Evolutionary conservation across 2,113 vertebrate species (phyloP).

Genomic region (cattle (Bos taurus)): ARS-UCD2.0 NC_037330.1:5225501-5226000

Average conservation of each 20-base stretch:
- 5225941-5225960: background rate
- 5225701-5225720: background rate
- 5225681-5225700: background rate
- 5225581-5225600: background rate
- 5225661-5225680: background rate
- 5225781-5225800: background rate
- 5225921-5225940: background rate
- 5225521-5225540: accelerated
- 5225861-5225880: background rate
- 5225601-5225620: background rate
- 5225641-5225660: background rate
- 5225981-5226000: no score
- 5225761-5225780: background rate
- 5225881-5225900: background rate
- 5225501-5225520: background rate
- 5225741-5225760: background rate
- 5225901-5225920: background rate
- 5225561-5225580: background rate
- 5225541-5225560: background rate
- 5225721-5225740: background rate
- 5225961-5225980: background rate
- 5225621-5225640: background rate
- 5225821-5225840: background rate
- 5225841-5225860: background rate
- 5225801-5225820: background rate